Evolutionary conservation across 2,888 invertebrate genomes (phyloP).

Genomic region (Cyclophora albipunctata): DNA sequence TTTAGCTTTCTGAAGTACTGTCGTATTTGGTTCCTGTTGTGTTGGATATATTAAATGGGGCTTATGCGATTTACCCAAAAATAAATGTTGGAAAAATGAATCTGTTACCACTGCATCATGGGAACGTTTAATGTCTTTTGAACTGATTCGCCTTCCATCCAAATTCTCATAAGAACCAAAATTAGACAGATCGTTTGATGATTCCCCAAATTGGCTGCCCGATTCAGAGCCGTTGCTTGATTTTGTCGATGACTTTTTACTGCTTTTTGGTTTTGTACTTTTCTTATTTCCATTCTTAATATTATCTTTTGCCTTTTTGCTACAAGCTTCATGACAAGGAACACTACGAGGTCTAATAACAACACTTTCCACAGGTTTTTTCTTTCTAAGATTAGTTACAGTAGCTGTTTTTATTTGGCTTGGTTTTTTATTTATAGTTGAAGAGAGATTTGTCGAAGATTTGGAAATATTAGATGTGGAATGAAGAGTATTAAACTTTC

Average conservation of each 20-base stretch:
- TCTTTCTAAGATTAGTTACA: constrained; percentile 59
- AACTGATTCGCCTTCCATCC: constrained; percentile 28
- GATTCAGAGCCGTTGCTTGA: constrained; percentile 38
- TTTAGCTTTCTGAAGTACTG: constrained; percentile 81
- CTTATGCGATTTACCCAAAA: constrained; percentile 67
- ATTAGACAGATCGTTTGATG: constrained; percentile 51
- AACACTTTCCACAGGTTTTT: constrained; percentile 50
- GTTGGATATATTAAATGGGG: constrained; percentile 29
- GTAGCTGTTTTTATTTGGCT: constrained; percentile 52
- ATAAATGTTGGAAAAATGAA: constrained; percentile 82
- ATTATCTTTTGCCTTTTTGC: constrained; percentile 48
- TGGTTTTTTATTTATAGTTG: constrained; percentile 34
- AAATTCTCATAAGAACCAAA: constrained; percentile 43
- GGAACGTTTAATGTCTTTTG: constrained; percentile 72
- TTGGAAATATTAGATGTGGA: constrained; percentile 42
- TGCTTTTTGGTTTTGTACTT: constrained; percentile 29
- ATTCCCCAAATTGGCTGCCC: constrained; percentile 56
- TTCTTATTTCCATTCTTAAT: constrained; percentile 35
- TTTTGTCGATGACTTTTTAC: constrained; percentile 28
- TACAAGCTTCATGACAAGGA: constrained; percentile 52
- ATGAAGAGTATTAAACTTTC: constrained; percentile 33
- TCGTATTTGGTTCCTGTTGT: constrained; percentile 59
- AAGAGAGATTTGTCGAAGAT: constrained; percentile 45
- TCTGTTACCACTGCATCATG: constrained; percentile 77
- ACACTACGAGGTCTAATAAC: constrained; percentile 45